Evolutionary conservation across 2,113 vertebrate genomes (phyloP).

Genomic region (Dasyurus viverrinus): DNA sequence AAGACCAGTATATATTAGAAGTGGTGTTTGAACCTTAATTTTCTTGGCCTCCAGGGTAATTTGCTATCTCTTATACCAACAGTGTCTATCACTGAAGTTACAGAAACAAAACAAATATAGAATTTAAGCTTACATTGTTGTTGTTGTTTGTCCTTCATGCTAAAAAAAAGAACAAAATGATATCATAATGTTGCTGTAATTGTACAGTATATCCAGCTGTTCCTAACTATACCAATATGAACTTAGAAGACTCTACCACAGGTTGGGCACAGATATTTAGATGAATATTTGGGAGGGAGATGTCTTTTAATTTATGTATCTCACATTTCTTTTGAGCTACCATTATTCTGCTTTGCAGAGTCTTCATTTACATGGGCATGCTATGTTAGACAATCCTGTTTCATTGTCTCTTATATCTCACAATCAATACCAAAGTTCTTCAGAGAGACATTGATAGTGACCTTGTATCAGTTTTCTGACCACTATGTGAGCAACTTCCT

Average conservation of each 20-base stretch:
- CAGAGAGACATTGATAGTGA: not conserved
- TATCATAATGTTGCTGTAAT: not conserved
- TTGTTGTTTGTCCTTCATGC: too few relatives aligned
- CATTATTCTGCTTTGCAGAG: not conserved
- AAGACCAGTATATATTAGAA: not conserved
- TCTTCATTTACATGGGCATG: not conserved
- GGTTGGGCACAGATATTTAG: not conserved
- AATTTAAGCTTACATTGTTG: not conserved
- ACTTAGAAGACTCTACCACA: not conserved
- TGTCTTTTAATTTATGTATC: not conserved
- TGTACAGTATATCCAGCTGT: not conserved
- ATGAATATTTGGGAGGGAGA: too few relatives aligned
- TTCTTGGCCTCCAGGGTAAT: not conserved
- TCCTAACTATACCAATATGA: not conserved
- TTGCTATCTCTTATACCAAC: not conserved
- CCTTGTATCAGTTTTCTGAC: not conserved
- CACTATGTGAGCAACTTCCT: not conserved
- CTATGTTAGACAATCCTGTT: not conserved
- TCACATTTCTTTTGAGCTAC: not conserved
- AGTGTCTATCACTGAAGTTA: not conserved
- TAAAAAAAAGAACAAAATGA: not conserved
- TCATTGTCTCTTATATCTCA: not conserved
- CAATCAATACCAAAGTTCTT: not conserved
- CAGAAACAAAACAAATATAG: not conserved
- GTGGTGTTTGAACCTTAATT: not conserved